Percentiles rank a stretch among this genome's conserved stretches.
Evolutionary conservation across 2,113 vertebrate species (phyloP).

Genomic region (Otolemur garnettii): DNA sequence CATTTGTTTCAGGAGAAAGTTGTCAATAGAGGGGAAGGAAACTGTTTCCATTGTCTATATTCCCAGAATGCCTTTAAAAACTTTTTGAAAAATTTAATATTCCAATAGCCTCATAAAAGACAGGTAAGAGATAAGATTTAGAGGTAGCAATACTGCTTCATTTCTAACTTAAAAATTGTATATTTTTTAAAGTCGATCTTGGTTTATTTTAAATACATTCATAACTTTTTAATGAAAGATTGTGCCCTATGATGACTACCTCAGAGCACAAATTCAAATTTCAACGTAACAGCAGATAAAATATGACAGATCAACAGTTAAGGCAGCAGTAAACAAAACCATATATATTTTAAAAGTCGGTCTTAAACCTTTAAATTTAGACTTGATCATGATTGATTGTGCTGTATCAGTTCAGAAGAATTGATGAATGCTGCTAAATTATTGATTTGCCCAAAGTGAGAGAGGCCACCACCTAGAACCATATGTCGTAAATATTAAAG

Average conservation of each 20-base stretch:
- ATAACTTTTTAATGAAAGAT: constrained; percentile 39
- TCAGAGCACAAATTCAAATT: constrained; percentile 45
- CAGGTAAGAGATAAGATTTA: constrained; percentile 29
- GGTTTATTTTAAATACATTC: constrained; percentile 51
- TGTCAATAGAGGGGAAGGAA: not conserved
- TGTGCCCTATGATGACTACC: not conserved
- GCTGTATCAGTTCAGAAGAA: constrained; percentile 62
- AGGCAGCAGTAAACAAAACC: constrained; percentile 39
- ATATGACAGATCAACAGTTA: constrained; percentile 4
- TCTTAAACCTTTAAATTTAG: constrained; percentile 30
- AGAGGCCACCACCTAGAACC: constrained; percentile 48
- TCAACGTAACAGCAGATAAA: constrained; percentile 49
- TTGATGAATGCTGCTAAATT: constrained; percentile 72
- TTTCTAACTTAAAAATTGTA: not conserved
- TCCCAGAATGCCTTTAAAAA: constrained; percentile 28
- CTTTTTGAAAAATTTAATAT: not conserved
- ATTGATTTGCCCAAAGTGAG: constrained; percentile 68
- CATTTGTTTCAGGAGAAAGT: not conserved
- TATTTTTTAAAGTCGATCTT: not conserved
- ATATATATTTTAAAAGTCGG: constrained; percentile 58
- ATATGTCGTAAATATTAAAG: constrained; percentile 75
- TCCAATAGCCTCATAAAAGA: not conserved
- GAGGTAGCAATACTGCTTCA: not conserved
- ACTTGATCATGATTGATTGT: constrained; percentile 55
- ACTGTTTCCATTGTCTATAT: not conserved